These are phyloP conservation scores for Eupithecia subumbrata DNA, from an alignment of 2,888 invertebrate genomes.

Conservation along the genomic window DNA sequence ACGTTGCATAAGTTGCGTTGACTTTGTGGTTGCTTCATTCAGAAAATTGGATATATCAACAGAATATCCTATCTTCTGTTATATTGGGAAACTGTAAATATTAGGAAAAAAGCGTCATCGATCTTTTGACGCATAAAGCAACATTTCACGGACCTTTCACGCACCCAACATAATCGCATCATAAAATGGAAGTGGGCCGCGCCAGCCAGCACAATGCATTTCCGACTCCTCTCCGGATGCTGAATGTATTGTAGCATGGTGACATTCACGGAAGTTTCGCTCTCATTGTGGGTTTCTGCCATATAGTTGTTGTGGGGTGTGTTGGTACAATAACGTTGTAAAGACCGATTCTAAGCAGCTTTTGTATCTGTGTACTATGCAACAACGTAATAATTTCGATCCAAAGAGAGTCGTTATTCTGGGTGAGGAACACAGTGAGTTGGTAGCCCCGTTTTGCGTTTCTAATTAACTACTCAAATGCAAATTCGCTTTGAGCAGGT, in stretches of 20 bases:
- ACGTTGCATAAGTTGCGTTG: too few species aligned
- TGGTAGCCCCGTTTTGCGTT: too few species aligned
- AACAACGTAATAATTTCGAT: too few species aligned
- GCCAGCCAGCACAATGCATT: constrained; percentile 64
- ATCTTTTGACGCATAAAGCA: not conserved
- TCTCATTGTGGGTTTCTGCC: constrained; percentile 48
- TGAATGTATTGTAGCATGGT: constrained; percentile 63
- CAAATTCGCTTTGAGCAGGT: too few species aligned
- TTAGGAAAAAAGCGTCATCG: not conserved
- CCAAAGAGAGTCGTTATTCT: too few species aligned
- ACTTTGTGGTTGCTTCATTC: too few species aligned
- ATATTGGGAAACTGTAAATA: not conserved
- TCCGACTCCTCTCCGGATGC: constrained; percentile 58
- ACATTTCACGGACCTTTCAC: constrained; percentile 1
- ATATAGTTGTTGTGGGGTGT: not conserved
- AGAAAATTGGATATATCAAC: too few species aligned
- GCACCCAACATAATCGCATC: constrained; percentile 18
- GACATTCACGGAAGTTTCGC: constrained; percentile 63
- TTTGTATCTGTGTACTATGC: not conserved
- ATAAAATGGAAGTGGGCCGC: constrained; percentile 66
- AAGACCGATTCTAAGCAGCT: not conserved
- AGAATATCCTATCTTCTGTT: not conserved
- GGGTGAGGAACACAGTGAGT: too few species aligned
- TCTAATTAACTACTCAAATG: too few species aligned
- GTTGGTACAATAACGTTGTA: not conserved